phyloP scores from a whole-genome alignment of 53 echinoderm and acorn worm species.

The Stichopus horrens region DNA sequence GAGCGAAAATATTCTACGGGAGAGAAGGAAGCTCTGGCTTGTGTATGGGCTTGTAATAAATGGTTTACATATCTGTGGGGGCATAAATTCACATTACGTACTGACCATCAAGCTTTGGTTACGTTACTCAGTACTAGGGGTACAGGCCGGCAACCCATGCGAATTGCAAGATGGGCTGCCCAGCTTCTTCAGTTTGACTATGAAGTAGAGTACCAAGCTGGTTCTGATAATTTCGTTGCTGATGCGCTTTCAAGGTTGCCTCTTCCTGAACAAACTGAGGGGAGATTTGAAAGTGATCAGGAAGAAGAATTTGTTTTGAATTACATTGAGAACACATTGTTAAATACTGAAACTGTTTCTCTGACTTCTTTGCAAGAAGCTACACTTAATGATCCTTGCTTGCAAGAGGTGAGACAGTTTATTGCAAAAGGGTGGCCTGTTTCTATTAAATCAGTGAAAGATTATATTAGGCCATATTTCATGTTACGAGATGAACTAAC shows the following conservation, averaged over 20 bases:
- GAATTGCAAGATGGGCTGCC: conserved; percentile 61
- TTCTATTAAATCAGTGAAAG: background rate
- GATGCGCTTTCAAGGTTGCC: conserved; percentile 54
- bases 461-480: conserved; percentile 28
- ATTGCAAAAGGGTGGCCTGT: conserved; percentile 46
- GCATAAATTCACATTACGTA: conserved; percentile 53
- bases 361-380: background rate
- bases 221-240: conserved; percentile 50
- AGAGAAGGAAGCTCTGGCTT: conserved; percentile 63
- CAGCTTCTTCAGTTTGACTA: conserved; percentile 54
- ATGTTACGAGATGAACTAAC: conserved; percentile 55
- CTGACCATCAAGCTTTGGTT: conserved; percentile 54
- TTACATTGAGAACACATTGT: background rate
- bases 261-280: background rate
- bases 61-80: conserved; percentile 70
- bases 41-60: conserved; percentile 64
- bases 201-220: conserved; percentile 53
- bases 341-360: background rate
- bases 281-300: conserved; percentile 3
- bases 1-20: conserved; percentile 57
- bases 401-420: conserved; percentile 29
- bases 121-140: conserved; percentile 44
- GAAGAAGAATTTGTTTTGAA: conserved; percentile 47
- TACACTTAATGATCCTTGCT: conserved; percentile 19
- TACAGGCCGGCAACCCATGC: conserved; percentile 49